Evolutionary conservation across 1,140 invertebrate species (phyloP).

Genomic region (Brachionus rubens): DNA sequence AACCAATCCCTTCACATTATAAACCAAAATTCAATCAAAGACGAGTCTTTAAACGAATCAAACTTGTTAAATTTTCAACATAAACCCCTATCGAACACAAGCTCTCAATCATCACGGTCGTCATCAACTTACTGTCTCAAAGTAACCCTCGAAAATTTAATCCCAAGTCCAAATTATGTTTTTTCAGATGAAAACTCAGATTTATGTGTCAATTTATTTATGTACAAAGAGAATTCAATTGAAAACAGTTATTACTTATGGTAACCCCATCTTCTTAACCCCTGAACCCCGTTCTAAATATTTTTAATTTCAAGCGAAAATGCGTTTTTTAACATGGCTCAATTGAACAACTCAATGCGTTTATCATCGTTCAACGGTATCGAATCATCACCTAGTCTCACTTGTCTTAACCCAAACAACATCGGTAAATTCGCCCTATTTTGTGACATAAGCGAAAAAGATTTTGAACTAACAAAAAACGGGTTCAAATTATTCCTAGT

Average conservation of each 20-base stretch:
- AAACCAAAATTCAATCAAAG: background rate
- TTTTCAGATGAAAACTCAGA: background rate
- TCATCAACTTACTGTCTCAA: slow-evolving; percentile 40
- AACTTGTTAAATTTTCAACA: slow-evolving; percentile 25
- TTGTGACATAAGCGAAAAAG: slow-evolving; percentile 41
- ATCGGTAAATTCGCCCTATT: slow-evolving; percentile 22
- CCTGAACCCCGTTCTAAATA: background rate
- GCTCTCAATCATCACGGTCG: background rate
- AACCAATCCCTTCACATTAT: background rate
- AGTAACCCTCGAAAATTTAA: slow-evolving; percentile 9
- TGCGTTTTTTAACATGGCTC: slow-evolving; percentile 7
- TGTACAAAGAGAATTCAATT: slow-evolving; percentile 37
- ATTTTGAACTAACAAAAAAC: slow-evolving; percentile 37
- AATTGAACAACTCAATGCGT: background rate
- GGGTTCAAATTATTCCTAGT: slow-evolving; percentile 38
- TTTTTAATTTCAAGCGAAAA: background rate
- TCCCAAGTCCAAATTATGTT: background rate
- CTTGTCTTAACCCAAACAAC: background rate
- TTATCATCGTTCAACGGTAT: background rate
- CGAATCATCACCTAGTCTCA: background rate
- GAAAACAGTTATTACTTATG: slow-evolving; percentile 45
- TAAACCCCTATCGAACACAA: background rate
- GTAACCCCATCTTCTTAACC: background rate
- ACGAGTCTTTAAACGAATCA: slow-evolving; percentile 17
- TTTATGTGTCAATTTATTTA: slow-evolving; percentile 26